Evolutionary conservation across 2,888 invertebrate species (phyloP).

Genomic region (Euzetes globulus): DNA sequence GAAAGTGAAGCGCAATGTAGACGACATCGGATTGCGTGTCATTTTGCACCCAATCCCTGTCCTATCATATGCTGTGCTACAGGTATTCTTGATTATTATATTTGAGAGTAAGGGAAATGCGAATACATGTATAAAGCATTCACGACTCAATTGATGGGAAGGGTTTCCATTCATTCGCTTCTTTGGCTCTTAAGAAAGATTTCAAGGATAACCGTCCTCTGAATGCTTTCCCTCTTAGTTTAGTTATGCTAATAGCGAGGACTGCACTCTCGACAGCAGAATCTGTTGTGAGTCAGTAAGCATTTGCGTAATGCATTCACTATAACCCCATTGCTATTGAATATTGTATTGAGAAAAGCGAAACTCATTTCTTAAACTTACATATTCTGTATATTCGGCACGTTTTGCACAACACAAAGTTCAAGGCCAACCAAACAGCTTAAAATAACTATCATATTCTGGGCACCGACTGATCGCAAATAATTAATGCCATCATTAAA

Average conservation of each 20-base stretch:
- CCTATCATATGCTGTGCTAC: slow-evolving; percentile 10
- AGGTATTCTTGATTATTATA: slow-evolving; percentile 14
- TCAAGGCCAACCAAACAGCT: not conserved
- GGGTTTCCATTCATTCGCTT: slow-evolving; percentile 26
- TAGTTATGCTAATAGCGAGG: not conserved
- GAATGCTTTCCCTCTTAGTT: not conserved
- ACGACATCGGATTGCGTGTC: not conserved
- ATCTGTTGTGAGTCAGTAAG: not conserved
- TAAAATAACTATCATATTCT: slow-evolving; percentile 10
- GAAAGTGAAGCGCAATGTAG: not conserved
- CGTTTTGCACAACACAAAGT: slow-evolving; percentile 5
- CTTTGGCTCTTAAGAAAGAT: slow-evolving; percentile 10
- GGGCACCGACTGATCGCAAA: not conserved
- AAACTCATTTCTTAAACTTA: slow-evolving; percentile 12
- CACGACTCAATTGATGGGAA: slow-evolving; percentile 11
- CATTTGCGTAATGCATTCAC: not conserved
- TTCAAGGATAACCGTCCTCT: slow-evolving; percentile 27
- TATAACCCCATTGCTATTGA: not conserved
- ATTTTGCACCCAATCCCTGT: slow-evolving; percentile 16
- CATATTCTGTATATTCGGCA: slow-evolving; percentile 6
- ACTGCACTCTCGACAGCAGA: not conserved
- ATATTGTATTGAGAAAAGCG: not conserved
- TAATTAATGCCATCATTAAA: slow-evolving; percentile 11
- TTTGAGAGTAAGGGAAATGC: slow-evolving; percentile 20
- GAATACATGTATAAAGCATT: slow-evolving; percentile 9